Evolutionary conservation across 2,797 vertebrate genomes (phyloP), one percentile per base, ranked within the genome.

Genomic region (Sebastes kiyomatsui): DNA sequence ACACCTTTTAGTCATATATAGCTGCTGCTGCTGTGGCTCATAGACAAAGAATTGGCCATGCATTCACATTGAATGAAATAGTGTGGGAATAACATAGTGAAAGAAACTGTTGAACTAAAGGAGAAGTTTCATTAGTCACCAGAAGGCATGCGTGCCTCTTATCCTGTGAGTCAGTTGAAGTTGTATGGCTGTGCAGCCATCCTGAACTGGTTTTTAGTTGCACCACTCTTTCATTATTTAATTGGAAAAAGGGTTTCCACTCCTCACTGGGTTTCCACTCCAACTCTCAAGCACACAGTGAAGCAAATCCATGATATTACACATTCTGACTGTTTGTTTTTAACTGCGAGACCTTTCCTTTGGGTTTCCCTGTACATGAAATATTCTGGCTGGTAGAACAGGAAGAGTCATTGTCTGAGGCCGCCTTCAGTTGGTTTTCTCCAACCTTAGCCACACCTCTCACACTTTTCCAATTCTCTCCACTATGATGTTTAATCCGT

Each of bases 221-320:
- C 96, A 95, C 87, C 70, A 42, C 95, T 96, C 80, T 95, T 96
- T 89, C 96, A 96, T 96, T 96, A 96, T 96, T 96, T 94, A 96
- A 95, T 96, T 94, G 95, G 94, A 95, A 95, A 94, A 94, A 93
- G 92, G 93, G 91, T 95, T 96, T 96, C 92, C 89, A 92, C 92
- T 95, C 64, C 94, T 93, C 88, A 25, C 87, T 80, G 73, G 77
- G 74, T 91, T 93, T 94, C 91, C 88, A 90, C 76, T 90, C 4
- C 69, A 22, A 22, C 79, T 69, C 42, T 61, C 18, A 22, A 38
- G 28, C 60, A 33, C 76, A 69, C 68, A 28, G 67, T 33, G 7
- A 81, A 82, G 72, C 49, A 66, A 83, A 80, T 83, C 54, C 58
- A 73, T 18, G 20, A 71, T 83, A 58, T 16, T 67, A 25, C 42